Evolutionary conservation across 2,888 invertebrate genomes (phyloP), one percentile per base, ranked within the genome.

Genomic region (Acronicta alni): DNA sequence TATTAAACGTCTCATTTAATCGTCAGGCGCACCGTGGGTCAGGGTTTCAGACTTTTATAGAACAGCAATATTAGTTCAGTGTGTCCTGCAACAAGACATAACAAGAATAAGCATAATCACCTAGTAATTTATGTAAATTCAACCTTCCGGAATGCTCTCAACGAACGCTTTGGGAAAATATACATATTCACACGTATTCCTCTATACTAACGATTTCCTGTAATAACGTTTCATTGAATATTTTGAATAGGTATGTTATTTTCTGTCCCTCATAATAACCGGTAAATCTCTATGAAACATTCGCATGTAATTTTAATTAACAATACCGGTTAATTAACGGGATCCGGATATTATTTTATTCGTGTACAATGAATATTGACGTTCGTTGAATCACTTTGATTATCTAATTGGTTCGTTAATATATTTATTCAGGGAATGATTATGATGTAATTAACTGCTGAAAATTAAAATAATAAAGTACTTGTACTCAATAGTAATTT

Each of bases 401-500:
- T 46, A 35, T 20, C 38, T 65, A 67, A 71, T 65, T 67, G 39
- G 46, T 46, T 47, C 10, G 42, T 39, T 17, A 18, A 47, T 52
- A 26, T 48, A 37, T 57, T 44, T 71, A 71, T 71, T 57, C 8
- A 66, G n/a, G 37, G 39, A 35, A 51, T 66, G 70, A 57, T 52
- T 52, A 9, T 37, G 23, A 30, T 62, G 26, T 39, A 23, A 51
- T 51, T 46, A 32, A 46, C 32, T 44, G 49, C 20, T 10, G 8
- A 9, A 14, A 6, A 14, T 9, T 15, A 16, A 9, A 48, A 30
- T 17, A 17, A 10, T 42, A 20, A 42, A 7, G 17, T 17, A 14
- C 23, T 15, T 43, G 32, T 17, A 9, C 9, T 9, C 26, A 9
- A 26, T 9, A 26, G 26, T 9, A 26, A 9, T 26, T 8, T 9